Evolutionary conservation across 2,113 vertebrate species (phyloP), one percentile per base, ranked within the genome.

Genomic region (Spheniscus mendiculus): DNA sequence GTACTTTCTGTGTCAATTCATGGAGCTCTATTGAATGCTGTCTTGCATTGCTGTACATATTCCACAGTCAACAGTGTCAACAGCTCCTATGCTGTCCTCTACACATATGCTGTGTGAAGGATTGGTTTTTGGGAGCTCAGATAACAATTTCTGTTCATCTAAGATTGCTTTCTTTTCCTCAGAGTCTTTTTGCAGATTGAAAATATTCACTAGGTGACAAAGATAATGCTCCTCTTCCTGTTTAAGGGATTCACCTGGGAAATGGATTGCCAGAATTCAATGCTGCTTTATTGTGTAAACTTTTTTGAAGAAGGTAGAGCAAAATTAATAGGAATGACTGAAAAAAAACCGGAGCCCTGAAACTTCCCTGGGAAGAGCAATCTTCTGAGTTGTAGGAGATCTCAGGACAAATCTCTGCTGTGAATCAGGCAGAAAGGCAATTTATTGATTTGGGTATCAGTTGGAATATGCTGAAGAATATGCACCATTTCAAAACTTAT

Each of bases 281-380:
- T 56, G 10, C 1, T 67, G 8, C 3, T 88, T 82, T 25, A 4
- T 52, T 88, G 15, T 38, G 26, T 36, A 50, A 74, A 53, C 1
- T 7, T 29, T 62, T 80, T 50, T 59, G 23, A 63, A 77, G 38
- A 81, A 38, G 3, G 4, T 53, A 86, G 8, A 74, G 4, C 1
- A 88, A 74, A 74, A 62, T 44, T 36, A 79, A 30, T 9, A 79
- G 4, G 18, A 83, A 38, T 70, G 7, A 55, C 26, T 36, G 2
- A 5, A 34, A n/a, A 85, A n/a, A 42, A 38, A 25, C 2, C 3
- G 1, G 10, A 85, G 2, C 16, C 12, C 5, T 70, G 3, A 5
- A 38, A 52, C 3, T 49, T 5, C 6, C 2, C 18, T 67, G 45
- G 29, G 47, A 74, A 76, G 12, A 62, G 5, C 8, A 67, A 23